phyloP scores from a whole-genome alignment of 2,797 vertebrate species.

The Chelmon rostratus region DNA sequence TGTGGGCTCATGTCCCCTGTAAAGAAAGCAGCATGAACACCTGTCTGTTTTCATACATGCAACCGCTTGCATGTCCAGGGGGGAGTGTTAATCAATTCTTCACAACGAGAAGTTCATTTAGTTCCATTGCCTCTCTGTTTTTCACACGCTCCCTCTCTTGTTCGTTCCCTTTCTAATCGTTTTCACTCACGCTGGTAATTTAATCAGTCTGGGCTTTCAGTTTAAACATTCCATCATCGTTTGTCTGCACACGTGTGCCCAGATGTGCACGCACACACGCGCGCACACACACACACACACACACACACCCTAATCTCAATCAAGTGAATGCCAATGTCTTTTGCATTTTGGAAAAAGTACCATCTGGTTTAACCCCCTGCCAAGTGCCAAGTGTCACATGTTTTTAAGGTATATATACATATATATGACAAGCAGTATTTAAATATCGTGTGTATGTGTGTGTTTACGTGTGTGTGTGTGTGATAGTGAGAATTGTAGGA shows the following conservation, averaged over 20 bases:
- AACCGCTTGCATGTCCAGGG: slow-evolving; percentile 14
- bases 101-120: slow-evolving; percentile 9
- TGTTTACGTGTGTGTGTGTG: background rate
- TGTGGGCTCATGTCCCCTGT: slow-evolving; percentile 46
- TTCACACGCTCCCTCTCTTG: slow-evolving; percentile 2
- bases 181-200: slow-evolving; percentile 32
- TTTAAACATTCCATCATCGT: slow-evolving; percentile 46
- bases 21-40: slow-evolving; percentile 39
- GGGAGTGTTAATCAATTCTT: slow-evolving; percentile 20
- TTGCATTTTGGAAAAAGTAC: slow-evolving; percentile 39
- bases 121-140: slow-evolving; percentile 24
- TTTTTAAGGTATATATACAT: background rate
- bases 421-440: background rate
- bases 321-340: slow-evolving; percentile 42
- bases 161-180: slow-evolving; percentile 11
- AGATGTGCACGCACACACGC: slow-evolving; percentile 10
- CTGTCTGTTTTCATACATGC: slow-evolving; percentile 44
- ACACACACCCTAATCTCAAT: slow-evolving; percentile 8
- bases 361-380: slow-evolving; percentile 32
- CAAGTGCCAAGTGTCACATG: slow-evolving; percentile 1
- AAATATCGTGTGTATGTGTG: background rate
- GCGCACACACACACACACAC: background rate
- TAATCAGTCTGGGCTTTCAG: slow-evolving; percentile 42
- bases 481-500: slow-evolving; percentile 9
- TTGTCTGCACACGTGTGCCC: slow-evolving; percentile 25